Evolutionary conservation across 2,797 vertebrate species (phyloP).

Genomic region (Chrosomus eos): DNA sequence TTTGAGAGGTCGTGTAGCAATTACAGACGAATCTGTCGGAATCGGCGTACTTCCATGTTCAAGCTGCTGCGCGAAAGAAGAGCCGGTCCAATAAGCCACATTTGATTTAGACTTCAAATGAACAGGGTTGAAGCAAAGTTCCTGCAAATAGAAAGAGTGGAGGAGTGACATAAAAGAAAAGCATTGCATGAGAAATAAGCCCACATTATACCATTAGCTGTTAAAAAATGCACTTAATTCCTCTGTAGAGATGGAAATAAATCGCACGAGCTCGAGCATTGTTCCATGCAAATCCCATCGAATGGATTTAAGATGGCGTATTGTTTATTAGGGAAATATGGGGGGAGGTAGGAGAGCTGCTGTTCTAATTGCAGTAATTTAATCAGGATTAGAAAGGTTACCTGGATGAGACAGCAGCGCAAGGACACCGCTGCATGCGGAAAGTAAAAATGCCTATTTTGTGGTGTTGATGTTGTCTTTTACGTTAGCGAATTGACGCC

Average conservation of each 20-base stretch:
- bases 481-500: slow-evolving; percentile 49
- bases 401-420: slow-evolving; percentile 74
- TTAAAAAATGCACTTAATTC: slow-evolving; percentile 82
- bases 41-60: slow-evolving; percentile 64
- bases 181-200: slow-evolving; percentile 72
- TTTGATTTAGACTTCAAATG: slow-evolving; percentile 80
- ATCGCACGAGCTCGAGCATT: slow-evolving; percentile 71
- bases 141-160: slow-evolving; percentile 45
- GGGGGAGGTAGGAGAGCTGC: slow-evolving; percentile 74
- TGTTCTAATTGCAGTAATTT: slow-evolving; percentile 83
- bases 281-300: slow-evolving; percentile 80
- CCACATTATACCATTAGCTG: slow-evolving; percentile 80
- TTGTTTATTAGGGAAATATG: slow-evolving; percentile 81
- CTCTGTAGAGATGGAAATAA: slow-evolving; percentile 81
- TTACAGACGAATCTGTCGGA: slow-evolving; percentile 80
- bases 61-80: slow-evolving; percentile 64
- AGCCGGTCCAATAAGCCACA: slow-evolving; percentile 76
- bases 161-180: slow-evolving; percentile 47
- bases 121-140: slow-evolving; percentile 65
- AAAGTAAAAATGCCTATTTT: slow-evolving; percentile 55
- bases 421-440: slow-evolving; percentile 71
- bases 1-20: slow-evolving; percentile 80
- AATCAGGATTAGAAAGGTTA: slow-evolving; percentile 84
- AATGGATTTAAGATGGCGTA: slow-evolving; percentile 77
- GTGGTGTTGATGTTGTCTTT: slow-evolving; percentile 18